phyloP scores from a whole-genome alignment of 2,888 invertebrate genomes.

The Zele albiditarsus region DNA sequence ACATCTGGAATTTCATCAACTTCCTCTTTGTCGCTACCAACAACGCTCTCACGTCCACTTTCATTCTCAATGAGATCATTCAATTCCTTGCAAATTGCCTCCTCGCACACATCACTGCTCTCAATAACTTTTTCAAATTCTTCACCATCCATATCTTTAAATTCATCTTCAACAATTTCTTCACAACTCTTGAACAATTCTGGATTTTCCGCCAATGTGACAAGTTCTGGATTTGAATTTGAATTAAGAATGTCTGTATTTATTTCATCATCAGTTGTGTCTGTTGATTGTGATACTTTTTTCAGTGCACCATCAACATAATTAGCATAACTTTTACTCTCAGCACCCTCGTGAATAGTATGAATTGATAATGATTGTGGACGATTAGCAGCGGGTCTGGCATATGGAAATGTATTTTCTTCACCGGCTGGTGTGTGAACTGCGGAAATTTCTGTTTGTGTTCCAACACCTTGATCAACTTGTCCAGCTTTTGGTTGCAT shows the following conservation, averaged over 20 bases:
- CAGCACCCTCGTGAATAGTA: conserved; percentile 67
- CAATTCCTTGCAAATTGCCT: conserved; percentile 65
- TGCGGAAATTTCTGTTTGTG: conserved; percentile 88
- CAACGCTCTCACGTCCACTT: conserved; percentile 51
- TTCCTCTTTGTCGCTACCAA: conserved; percentile 46
- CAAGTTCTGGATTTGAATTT: conserved; percentile 64
- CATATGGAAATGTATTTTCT: conserved; percentile 73
- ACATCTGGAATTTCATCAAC: conserved; percentile 41
- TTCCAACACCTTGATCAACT: conserved; percentile 76
- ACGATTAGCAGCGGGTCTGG: conserved; percentile 56
- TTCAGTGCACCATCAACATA: conserved; percentile 63
- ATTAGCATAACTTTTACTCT: conserved; percentile 62
- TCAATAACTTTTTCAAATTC: conserved; percentile 62
- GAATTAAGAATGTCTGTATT: conserved; percentile 69
- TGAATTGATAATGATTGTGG: conserved; percentile 68
- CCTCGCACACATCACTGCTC: conserved; percentile 63
- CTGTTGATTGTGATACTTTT: conserved; percentile 67
- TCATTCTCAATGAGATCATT: conserved; percentile 67
- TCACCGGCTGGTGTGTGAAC: conserved; percentile 80
- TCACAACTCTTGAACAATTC: conserved; percentile 69
- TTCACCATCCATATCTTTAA: conserved; percentile 55
- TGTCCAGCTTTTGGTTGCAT: conserved; percentile 59
- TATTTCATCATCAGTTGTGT: conserved; percentile 68
- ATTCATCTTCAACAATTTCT: conserved; percentile 63
- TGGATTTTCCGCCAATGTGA: conserved; percentile 58